Evolutionary conservation across 1,140 invertebrate species (phyloP), one percentile per base, ranked within the genome.

Genomic region (Leucophenga varia): DNA sequence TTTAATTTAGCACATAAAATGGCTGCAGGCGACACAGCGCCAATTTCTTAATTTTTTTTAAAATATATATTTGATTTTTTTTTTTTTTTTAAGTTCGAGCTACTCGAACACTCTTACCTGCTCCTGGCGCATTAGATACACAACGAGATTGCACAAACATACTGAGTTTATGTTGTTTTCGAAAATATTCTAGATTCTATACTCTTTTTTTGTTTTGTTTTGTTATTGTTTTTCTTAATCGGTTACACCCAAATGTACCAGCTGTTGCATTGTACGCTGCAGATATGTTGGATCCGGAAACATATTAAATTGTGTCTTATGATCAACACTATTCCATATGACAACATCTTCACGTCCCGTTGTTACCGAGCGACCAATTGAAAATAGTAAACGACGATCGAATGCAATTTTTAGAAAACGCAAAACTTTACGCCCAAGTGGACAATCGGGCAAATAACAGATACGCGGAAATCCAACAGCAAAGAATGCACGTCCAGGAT

Each of bases 241-340:
- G 9, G 79, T 80, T 34, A 87, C 79, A 28, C 86, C 86, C 56
- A 87, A 79, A 53, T 83, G 79, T 54, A 87, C 83, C 39, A 91
- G 67, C 74, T 91, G 88, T 25, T 81, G 75, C 41, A 89, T 70
- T 28, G 87, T 85, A 59, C 85, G 82, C 56, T 87, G 85, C 35
- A 91, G 77, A 75, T 90, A 91, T 40, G 82, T 84, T 3, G 82
- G 79, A 76, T 90, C 88, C 2, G 89, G 87, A 74, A 88, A 89
- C 47, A 88, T 88, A 63, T 88, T 84, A 10, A 87, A 79, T 73
- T 90, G 87, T 9, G 91, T 93, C 75, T 93, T 93, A 64, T 93
- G 91, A 64, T 93, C 91, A 39, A 94, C 89, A 64, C 86, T 88
- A 75, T 94, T 92, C 93, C 93, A 96, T 7, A 90, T 87, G 10